phyloP scores from a whole-genome alignment of 2,888 invertebrate species.

The Tethea ocularis region DNA sequence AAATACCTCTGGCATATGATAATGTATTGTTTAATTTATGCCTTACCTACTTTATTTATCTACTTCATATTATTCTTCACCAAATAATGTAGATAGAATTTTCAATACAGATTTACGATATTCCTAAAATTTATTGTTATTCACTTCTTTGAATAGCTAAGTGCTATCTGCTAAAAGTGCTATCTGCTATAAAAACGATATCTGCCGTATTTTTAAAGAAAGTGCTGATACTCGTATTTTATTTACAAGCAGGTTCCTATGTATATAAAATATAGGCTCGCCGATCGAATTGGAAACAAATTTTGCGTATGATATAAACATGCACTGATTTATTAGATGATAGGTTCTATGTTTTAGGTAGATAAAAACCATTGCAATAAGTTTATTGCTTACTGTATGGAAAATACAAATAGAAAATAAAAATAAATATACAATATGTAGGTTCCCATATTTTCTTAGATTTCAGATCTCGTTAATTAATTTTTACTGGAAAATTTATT shows the following conservation, averaged over 20 bases:
- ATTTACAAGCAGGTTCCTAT: neutral
- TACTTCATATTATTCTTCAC: neutral
- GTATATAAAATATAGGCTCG: neutral
- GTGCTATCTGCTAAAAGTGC: no score
- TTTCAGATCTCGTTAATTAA: no score
- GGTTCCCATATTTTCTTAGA: no score
- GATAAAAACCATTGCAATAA: neutral
- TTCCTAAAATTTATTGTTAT: neutral
- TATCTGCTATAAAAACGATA: constrained; percentile 41
- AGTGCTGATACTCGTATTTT: neutral
- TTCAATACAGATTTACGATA: constrained; percentile 5
- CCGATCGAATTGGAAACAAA: neutral
- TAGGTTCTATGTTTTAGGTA: neutral
- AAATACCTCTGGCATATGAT: no score
- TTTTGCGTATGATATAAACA: neutral
- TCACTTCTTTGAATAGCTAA: constrained; percentile 22
- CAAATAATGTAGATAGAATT: neutral
- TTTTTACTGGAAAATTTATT: no score
- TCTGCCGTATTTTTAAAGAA: neutral
- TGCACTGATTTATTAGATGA: neutral
- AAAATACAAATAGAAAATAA: neutral
- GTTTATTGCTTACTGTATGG: neutral
- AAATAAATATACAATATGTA: no score
- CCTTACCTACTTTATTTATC: no score
- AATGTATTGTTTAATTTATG: no score